Conservation (phyloP, 1,140 invertebrate species). For the Hypsibius dujardini region DNA sequence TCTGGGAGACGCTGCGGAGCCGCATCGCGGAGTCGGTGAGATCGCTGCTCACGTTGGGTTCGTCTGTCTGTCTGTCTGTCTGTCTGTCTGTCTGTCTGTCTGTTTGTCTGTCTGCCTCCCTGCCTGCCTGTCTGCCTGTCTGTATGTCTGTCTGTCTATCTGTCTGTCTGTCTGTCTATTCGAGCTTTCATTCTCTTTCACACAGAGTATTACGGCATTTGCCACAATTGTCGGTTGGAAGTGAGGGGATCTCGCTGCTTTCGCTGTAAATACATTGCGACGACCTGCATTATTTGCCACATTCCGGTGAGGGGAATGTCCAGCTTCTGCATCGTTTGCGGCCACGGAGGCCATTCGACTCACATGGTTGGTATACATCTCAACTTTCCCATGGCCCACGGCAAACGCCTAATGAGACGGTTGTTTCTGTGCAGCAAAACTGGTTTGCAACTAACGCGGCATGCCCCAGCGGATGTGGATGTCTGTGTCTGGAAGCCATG, state of each 20-base stretch:
- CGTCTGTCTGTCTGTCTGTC: background rate
- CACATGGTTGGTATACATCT: no score
- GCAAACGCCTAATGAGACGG: no score
- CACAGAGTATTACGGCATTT: constrained; percentile 53
- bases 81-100: background rate
- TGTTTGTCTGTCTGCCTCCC: background rate
- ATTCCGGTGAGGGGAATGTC: constrained; percentile 59
- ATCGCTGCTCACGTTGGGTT: background rate
- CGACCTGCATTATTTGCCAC: constrained; percentile 64
- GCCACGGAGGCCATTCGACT: constrained; percentile 69
- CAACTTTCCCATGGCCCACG: no score
- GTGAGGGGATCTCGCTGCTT: constrained; percentile 40
- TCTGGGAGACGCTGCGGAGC: constrained; percentile 24
- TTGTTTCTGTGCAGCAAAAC: no score
- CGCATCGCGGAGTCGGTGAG: constrained; percentile 27
- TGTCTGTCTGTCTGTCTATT: background rate
- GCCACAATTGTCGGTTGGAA: constrained; percentile 45
- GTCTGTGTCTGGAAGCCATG: background rate
- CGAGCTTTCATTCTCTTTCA: constrained; percentile 22
- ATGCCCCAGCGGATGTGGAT: background rate
- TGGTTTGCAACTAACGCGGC: background rate
- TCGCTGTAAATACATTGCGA: constrained; percentile 48
- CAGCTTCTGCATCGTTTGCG: constrained; percentile 62
- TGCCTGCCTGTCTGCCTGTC: background rate
- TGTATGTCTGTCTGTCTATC: background rate